Evolutionary conservation across 2,113 vertebrate genomes (phyloP).

Genomic region (Colistium nudipinnis): DNA sequence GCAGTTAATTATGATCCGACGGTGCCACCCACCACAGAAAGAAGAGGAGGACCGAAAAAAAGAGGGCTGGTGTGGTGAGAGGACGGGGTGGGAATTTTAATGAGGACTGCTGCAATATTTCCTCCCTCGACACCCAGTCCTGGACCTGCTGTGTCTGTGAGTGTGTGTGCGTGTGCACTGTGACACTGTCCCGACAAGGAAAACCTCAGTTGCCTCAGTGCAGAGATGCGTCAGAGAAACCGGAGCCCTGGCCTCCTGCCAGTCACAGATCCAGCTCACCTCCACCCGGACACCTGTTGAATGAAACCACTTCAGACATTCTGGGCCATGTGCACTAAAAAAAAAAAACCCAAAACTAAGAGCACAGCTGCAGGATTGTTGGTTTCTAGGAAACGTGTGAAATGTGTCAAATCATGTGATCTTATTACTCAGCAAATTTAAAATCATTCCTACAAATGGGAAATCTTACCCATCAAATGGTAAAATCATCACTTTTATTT

Average conservation of each 20-base stretch:
- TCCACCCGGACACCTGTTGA: conserved; percentile 62
- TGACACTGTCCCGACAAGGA: conserved; percentile 42
- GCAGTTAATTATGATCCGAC: conserved; percentile 64
- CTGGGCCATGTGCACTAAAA: neutral
- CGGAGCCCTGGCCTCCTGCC: conserved; percentile 30
- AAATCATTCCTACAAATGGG: no score
- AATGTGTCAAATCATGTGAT: no score
- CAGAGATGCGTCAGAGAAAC: neutral
- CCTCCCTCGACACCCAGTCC: conserved; percentile 34
- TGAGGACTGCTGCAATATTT: conserved; percentile 78
- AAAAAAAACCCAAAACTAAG: no score
- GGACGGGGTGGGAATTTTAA: conserved; percentile 81
- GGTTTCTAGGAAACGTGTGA: neutral
- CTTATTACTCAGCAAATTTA: no score
- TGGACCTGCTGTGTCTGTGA: neutral
- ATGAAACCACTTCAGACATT: neutral
- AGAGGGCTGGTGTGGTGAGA: conserved; percentile 45
- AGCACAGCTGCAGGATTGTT: neutral
- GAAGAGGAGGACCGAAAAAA: no score
- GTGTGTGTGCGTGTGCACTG: neutral
- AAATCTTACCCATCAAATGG: no score
- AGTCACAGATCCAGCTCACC: conserved; percentile 25
- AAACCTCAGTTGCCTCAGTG: conserved; percentile 27
- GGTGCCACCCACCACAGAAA: conserved; percentile 69
- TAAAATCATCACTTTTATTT: no score